Percentiles rank a stretch among this genome's conserved stretches.
phyloP scores from a whole-genome alignment of 2,113 vertebrate genomes.

The Geothlypis trichas region DNA sequence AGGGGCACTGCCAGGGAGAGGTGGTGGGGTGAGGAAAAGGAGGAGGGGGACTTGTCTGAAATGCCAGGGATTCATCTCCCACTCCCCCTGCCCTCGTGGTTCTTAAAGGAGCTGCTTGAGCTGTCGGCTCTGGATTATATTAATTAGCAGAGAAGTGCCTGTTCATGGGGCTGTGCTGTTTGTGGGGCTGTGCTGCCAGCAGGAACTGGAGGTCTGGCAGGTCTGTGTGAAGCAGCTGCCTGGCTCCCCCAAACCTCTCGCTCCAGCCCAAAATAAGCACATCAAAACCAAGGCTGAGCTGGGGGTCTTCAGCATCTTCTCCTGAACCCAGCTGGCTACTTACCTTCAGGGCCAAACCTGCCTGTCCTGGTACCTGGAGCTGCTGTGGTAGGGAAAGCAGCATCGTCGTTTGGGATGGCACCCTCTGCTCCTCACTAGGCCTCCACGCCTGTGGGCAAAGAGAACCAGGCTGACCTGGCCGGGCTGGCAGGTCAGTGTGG shows the following conservation, averaged over 20 bases:
- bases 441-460: not conserved
- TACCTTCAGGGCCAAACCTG: not conserved
- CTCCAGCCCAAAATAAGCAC: not conserved
- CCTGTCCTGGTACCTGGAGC: accelerated
- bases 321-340: accelerated
- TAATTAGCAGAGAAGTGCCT: constrained; percentile 36
- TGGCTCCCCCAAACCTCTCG: accelerated
- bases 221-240: not conserved
- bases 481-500: accelerated
- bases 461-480: not conserved
- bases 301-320: not conserved
- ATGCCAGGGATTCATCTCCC: not conserved
- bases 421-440: accelerated
- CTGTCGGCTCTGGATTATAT: constrained; percentile 33
- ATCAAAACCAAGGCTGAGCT: not conserved
- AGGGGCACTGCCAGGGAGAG: not conserved
- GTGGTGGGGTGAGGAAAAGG: not conserved
- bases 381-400: not conserved
- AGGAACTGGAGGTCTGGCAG: not conserved
- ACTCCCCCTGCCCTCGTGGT: not conserved
- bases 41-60: constrained; percentile 9
- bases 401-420: not conserved
- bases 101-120: constrained; percentile 35
- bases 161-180: not conserved
- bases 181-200: not conserved